A percentile compares a stretch with the other conserved stretches of the same genome.
These are phyloP conservation scores for Ailuropoda melanoleuca DNA, from an alignment of 2,113 vertebrate species.

Conservation along the genomic window DNA sequence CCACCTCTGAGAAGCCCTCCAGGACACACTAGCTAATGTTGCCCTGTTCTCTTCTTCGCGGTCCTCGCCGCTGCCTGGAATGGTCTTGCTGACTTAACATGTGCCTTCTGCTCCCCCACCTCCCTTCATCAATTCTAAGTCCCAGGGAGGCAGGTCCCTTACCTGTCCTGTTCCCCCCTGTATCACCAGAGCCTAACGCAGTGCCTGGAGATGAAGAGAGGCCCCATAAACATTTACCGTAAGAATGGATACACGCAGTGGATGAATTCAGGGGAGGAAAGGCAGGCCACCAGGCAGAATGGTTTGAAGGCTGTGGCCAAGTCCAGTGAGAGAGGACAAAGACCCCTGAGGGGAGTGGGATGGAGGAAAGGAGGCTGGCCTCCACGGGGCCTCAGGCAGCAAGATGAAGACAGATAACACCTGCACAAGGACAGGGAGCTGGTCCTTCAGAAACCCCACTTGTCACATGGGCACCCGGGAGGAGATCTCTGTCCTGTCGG, in stretches of 20 bases:
- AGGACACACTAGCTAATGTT: neutral
- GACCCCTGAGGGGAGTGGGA: neutral
- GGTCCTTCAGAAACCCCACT: neutral
- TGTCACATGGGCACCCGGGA: neutral
- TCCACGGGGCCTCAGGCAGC: neutral
- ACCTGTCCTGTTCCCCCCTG: neutral
- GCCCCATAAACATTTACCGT: neutral
- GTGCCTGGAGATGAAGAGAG: neutral
- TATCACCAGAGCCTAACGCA: neutral
- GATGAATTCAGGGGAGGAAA: neutral
- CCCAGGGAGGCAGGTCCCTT: neutral
- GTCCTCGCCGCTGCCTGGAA: neutral
- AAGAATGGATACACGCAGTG: neutral
- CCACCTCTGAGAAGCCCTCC: neutral
- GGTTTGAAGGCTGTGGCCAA: neutral
- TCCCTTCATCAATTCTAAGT: rapidly evolving
- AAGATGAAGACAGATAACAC: neutral
- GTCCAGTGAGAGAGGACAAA: neutral
- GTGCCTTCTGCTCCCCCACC: too few relatives aligned
- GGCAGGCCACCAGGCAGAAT: neutral
- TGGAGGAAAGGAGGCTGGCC: neutral
- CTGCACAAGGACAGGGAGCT: neutral
- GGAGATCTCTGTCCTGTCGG: neutral
- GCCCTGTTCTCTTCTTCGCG: too few relatives aligned
- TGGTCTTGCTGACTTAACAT: neutral